Evolutionary conservation across 35 echinoderm and acorn worm genomes (phyloP), one percentile per base, ranked within the genome.

Genomic region (Hemicentrotus pulcherrimus): DNA sequence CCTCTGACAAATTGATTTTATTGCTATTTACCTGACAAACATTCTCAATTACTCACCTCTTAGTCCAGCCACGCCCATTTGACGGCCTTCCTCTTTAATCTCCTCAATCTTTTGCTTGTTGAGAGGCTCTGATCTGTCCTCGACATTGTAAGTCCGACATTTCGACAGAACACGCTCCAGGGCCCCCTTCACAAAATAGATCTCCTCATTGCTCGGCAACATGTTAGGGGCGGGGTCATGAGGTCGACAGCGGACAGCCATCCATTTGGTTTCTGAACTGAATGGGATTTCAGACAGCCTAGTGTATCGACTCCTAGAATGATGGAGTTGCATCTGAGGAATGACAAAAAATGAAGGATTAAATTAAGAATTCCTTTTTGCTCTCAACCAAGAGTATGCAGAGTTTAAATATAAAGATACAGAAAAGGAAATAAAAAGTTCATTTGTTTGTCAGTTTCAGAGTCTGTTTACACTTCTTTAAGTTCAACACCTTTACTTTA

Each of bases 201-300:
- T 86, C 28, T 95, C 88, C 33, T 85, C 94, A 4, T 96, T 32
- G 91, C 91, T 93, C 5, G 91, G 91, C 30, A 33, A n/a, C 98
- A 32, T 31, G 89, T 24, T 33, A 48, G 60, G 32, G 86, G 94
- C 93, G 88, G 96, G 4, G 59, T 46, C 92, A 92, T 22, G 94
- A 16, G 61, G 48, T 45, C 85, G 48, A 55, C 98, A 99, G 18
- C 61, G 58, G 4, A 99, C 98, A 0, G 96, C 95, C 98, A 99
- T 99, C 95, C 95, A 97, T 60, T 99, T 99, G 78, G 96, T 97
- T 50, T 99, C 96, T 4, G 96, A 99, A 47, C 86, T 99, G 95
- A 99, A 99, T 18, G 98, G 96, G 14, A 95, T 71, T 91, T 99
- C 97, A 15, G 94, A 55, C 55, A 96, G 90, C 92, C 96, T 85